Base-by-base conservation (phyloP, 2,888 invertebrate species). In the Sicus ferrugineus region DNA sequence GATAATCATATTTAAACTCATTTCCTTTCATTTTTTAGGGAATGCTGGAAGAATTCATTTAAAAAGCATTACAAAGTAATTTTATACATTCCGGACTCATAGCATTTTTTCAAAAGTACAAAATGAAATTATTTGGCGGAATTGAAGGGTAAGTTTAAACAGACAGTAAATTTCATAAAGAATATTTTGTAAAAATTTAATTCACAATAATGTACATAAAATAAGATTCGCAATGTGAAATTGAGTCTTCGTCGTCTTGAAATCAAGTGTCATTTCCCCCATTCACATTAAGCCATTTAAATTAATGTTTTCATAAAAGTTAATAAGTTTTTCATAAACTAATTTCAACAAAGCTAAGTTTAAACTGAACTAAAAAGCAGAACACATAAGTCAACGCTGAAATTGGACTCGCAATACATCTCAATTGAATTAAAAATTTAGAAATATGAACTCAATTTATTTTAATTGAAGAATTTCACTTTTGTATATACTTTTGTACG, bases 51-150 rank as follows among this genome's bases (percentile, higher is more conserved):
- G 26, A 6, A 4, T 19, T n/a, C 21, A 48, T 19, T 46, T 5
- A 11, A 38, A 34, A n/a, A 52, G 23, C 23, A 52, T 21, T 52
- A 4, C 11, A 5, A 52, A 46, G n/a, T 46, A 46, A 3, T 46
- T 11, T 5, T 34, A 34, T n/a, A n/a, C n/a, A n/a, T n/a, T n/a
- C n/a, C n/a, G n/a, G n/a, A n/a, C n/a, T n/a, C n/a, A n/a, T n/a
- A n/a, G n/a, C n/a, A n/a, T n/a, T n/a, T n/a, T n/a, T n/a, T n/a
- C n/a, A n/a, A n/a, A 42, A 42, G 14, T 3, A 28, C 16, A 73
- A 65, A 74, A 82, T 82, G 82, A 78, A 72, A 74, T 82, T 79
- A 75, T 82, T 82, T 68, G 82, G 83, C 54, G 82, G 82, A 58
- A 76, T 82, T 75, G 82, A 82, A 77, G 82, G 82, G 82, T 82